Evolutionary conservation across 2,888 invertebrate genomes (phyloP), one percentile per base, ranked within the genome.

Genomic region (Lochmaea capreae): DNA sequence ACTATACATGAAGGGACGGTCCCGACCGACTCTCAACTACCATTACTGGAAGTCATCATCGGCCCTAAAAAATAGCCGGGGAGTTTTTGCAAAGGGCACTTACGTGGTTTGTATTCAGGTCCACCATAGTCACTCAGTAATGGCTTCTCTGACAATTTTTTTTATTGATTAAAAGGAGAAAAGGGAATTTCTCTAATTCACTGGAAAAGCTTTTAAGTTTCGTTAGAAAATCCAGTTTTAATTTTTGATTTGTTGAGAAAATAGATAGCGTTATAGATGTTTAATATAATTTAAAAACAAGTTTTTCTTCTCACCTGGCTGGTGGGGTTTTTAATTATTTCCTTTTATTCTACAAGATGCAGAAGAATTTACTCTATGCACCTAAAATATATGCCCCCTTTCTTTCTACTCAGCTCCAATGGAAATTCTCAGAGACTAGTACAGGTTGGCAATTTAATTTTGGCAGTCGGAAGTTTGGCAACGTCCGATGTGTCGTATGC

Each of bases 31-130:
- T 66, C 79, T 82, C 79, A 77, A 79, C 82, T 82, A 81, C 84
- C 83, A 82, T 83, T 83, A 84, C 81, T 82, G 81, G 81, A 81
- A 81, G 81, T 80, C 81, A 82, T 79, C 78, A 61, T 14, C 26
- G 69, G n/a, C 49, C 69, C 62, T 69, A 49, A 71, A 65, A 71
- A 71, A 71, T 71, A 71, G 65, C 72, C 62, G 74, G 77, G 73
- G 74, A 73, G 76, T 63, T 75, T n/a, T 75, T 72, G 68, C 62
- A 72, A 74, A 69, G 73, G 73, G 78, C 73, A 73, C 74, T 75
- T 77, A 72, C 73, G 69, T 71, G 76, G 75, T 79, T 73, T 76
- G 75, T 74, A 76, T 78, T 77, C 76, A 74, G 69, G 71, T 73
- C 67, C 62, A 26, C 52, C 54, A 42, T 58, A 67, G 22, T 65